Percentiles rank a stretch among this genome's conserved stretches.
Conservation (phyloP, 1,140 invertebrate genomes). For the Drosophila funebris region DNA sequence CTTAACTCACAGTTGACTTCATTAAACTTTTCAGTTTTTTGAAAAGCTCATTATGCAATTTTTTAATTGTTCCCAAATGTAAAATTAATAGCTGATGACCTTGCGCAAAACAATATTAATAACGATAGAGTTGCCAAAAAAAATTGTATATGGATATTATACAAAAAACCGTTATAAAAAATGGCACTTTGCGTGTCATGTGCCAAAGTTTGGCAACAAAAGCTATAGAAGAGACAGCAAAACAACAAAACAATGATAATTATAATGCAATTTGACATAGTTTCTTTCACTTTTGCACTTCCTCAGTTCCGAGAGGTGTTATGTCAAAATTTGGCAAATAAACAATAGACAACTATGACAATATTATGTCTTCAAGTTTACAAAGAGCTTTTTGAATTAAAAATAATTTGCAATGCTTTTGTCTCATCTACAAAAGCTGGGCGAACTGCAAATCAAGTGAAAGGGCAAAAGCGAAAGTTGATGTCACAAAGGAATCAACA, state of each 20-base stretch:
- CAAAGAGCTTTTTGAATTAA: conserved; percentile 14
- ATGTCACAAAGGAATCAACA: conserved; percentile 13
- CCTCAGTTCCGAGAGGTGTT: conserved; percentile 50
- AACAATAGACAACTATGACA: conserved; percentile 38
- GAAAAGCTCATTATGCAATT: conserved; percentile 14
- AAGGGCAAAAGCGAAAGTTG: conserved; percentile 63
- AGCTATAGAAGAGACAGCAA: background rate
- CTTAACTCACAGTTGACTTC: conserved; percentile 4
- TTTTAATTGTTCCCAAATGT: conserved; percentile 2
- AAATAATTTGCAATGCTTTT: conserved; percentile 33
- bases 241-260: conserved; percentile 4
- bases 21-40: conserved; percentile 9
- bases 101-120: conserved; percentile 14
- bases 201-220: conserved; percentile 63
- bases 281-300: conserved; percentile 49
- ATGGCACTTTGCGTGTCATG: conserved; percentile 63
- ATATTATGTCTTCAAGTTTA: conserved; percentile 48
- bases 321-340: conserved; percentile 56
- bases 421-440: background rate
- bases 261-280: conserved; percentile 69
- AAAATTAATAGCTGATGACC: conserved; percentile 20
- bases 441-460: conserved; percentile 51
- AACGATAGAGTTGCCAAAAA: background rate
- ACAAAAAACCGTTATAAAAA: conserved; percentile 41
- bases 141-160: conserved; percentile 16